Conservation (phyloP, 1,140 invertebrate species). For the Myzus persicae region DNA sequence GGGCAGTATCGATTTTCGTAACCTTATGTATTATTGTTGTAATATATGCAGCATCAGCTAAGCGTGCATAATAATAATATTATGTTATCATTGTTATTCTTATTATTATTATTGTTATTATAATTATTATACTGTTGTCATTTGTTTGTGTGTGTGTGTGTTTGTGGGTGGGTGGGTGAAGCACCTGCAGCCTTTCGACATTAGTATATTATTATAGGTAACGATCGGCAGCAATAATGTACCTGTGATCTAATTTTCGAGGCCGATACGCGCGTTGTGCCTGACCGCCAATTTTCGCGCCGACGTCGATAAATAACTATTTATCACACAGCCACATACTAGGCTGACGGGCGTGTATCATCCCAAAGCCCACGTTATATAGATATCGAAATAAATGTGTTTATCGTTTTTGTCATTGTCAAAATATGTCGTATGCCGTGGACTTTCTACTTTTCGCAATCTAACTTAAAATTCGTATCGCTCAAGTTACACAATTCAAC, state of each 20-base stretch:
- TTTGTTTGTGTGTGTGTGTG: neutral
- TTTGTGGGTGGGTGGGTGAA: neutral
- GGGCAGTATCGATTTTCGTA: constrained; percentile 21
- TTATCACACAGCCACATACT: neutral
- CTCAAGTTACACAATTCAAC: neutral
- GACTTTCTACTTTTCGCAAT: neutral
- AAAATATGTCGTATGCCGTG: neutral
- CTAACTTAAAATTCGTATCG: neutral
- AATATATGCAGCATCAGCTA: neutral
- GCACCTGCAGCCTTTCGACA: neutral
- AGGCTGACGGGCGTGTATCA: neutral
- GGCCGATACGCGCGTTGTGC: neutral
- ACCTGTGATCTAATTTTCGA: neutral
- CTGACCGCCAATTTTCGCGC: neutral
- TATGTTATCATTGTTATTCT: neutral
- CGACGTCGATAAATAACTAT: neutral
- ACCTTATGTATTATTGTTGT: neutral
- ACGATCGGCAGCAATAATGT: neutral
- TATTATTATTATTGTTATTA: neutral
- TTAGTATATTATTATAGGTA: neutral
- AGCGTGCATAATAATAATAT: neutral
- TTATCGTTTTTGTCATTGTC: neutral
- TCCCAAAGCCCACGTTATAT: neutral
- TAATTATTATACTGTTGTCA: neutral
- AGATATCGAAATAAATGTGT: neutral